phyloP scores from a whole-genome alignment of 2,113 vertebrate species.

The Muntiacus muntjak region DNA sequence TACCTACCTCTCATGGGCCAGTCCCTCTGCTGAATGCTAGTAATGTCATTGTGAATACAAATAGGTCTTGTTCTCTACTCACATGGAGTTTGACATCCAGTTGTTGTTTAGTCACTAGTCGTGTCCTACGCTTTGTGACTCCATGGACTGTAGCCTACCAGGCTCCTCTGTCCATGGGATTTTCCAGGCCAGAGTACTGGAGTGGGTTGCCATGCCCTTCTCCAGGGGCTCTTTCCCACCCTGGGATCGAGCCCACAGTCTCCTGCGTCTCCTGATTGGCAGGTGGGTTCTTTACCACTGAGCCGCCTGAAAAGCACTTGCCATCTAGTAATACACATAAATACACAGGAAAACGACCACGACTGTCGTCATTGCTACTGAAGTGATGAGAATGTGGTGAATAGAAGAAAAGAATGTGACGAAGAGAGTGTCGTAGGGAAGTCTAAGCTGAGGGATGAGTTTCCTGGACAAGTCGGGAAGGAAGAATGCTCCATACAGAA shows the following conservation, averaged over 20 bases:
- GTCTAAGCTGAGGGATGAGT: background rate
- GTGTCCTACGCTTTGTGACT: background rate
- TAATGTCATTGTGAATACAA: background rate
- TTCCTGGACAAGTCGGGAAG: background rate
- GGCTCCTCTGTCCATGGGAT: background rate
- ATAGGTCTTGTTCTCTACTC: too few species aligned
- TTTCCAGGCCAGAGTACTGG: background rate
- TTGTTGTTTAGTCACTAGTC: background rate
- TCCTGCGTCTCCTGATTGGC: background rate
- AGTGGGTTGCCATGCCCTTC: background rate
- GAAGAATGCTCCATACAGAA: fast-evolving
- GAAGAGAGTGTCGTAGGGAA: background rate
- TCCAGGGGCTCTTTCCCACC: background rate
- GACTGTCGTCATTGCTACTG: fast-evolving
- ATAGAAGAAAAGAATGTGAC: background rate
- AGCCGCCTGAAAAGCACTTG: background rate
- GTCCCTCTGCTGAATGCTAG: background rate
- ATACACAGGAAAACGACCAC: background rate
- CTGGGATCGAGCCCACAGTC: background rate
- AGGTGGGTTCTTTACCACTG: background rate
- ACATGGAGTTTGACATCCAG: background rate
- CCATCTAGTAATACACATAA: background rate
- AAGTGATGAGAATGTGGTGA: background rate
- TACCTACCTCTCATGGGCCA: background rate
- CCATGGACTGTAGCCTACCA: background rate